A percentile compares a stretch with the other conserved stretches of the same genome.
These are phyloP conservation scores for Venusia cambrica DNA, from an alignment of 2,888 invertebrate genomes.

Conservation along the genomic window DNA sequence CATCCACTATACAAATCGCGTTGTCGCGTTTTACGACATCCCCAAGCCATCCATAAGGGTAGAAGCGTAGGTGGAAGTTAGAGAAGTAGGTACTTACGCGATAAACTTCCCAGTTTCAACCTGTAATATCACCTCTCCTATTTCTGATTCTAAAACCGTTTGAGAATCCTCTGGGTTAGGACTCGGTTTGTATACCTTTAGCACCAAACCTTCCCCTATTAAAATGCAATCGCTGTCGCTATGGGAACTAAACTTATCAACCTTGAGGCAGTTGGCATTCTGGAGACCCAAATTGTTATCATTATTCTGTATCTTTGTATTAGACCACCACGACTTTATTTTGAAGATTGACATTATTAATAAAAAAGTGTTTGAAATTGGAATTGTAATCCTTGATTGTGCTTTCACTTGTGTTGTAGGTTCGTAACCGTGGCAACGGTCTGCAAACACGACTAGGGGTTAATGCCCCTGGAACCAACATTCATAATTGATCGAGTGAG, in stretches of 20 bases:
- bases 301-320: conserved; percentile 82
- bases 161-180: conserved; percentile 78
- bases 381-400: no score
- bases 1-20: no score
- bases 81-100: no score
- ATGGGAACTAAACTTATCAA: conserved; percentile 90
- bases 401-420: no score
- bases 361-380: no score
- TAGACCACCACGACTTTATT: conserved; percentile 93
- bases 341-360: conserved; percentile 98
- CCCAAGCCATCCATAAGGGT: no score
- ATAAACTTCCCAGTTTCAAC: conserved; percentile 91
- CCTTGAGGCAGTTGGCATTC: conserved; percentile 83
- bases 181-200: conserved; percentile 64
- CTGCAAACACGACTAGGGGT: no score
- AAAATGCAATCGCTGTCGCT: conserved; percentile 90
- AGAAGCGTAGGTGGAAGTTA: no score
- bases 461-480: no score
- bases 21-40: no score
- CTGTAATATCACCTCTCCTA: conserved; percentile 89
- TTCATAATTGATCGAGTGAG: no score
- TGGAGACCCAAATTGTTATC: conserved; percentile 76
- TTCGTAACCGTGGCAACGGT: no score
- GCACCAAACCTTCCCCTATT: conserved; percentile 57
- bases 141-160: conserved; percentile 88